Conservation (phyloP, 2,888 invertebrate species). For the Mimas tiliae region DNA sequence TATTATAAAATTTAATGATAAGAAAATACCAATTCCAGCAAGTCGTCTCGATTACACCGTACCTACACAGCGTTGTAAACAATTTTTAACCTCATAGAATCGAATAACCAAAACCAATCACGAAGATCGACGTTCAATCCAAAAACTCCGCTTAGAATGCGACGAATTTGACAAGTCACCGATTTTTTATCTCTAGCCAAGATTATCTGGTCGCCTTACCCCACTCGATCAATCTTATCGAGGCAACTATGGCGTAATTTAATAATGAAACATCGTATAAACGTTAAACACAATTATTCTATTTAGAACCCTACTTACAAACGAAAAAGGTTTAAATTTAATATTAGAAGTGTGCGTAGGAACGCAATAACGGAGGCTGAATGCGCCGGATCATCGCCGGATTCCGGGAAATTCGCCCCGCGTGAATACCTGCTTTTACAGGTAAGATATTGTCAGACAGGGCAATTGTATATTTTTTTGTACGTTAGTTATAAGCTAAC, state of each 20-base stretch:
- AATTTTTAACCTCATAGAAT: conserved; percentile 27
- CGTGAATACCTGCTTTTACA: conserved; percentile 82
- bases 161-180: conserved; percentile 83
- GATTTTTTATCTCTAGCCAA: conserved; percentile 74
- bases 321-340: conserved; percentile 33
- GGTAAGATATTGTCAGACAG: conserved; percentile 65
- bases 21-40: background rate
- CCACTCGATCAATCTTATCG: conserved; percentile 85
- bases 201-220: conserved; percentile 81
- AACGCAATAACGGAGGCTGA: conserved; percentile 62
- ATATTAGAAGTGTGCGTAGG: conserved; percentile 47
- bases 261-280: conserved; percentile 46
- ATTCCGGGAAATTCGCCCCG: conserved; percentile 84
- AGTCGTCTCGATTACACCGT: conserved; percentile 1
- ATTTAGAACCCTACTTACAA: conserved; percentile 40
- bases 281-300: background rate
- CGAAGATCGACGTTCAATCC: conserved; percentile 56
- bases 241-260: conserved; percentile 61
- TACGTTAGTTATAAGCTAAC: no score
- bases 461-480: conserved; percentile 34
- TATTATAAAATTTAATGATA: background rate
- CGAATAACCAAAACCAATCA: conserved; percentile 57
- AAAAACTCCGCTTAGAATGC: conserved; percentile 71
- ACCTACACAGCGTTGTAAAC: conserved; percentile 1
- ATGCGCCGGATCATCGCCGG: conserved; percentile 81